These are phyloP conservation scores for Alectoris magna DNA, from an alignment of 2,797 vertebrate species.

Conservation along the genomic window DNA sequence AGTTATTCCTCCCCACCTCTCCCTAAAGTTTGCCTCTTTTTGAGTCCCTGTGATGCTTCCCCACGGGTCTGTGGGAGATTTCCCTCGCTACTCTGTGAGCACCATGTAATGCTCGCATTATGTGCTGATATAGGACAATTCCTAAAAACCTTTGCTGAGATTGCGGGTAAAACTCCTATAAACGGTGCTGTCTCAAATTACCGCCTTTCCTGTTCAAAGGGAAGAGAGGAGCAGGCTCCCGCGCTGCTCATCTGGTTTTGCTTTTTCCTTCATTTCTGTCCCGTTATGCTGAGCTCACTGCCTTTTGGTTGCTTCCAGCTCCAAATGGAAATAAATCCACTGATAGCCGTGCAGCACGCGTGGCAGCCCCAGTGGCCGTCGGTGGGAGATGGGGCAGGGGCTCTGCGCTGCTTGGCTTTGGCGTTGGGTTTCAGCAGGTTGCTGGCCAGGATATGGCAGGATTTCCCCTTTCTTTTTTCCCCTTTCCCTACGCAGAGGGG, in stretches of 20 bases:
- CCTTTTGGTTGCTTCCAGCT: conserved; percentile 22
- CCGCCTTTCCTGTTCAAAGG: conserved; percentile 10
- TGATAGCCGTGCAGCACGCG: not conserved
- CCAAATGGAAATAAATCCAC: conserved; percentile 28
- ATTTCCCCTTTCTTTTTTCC: not conserved
- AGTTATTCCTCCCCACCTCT: not conserved
- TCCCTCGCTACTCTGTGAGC: not conserved
- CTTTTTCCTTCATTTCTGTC: conserved; percentile 43
- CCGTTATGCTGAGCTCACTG: not conserved
- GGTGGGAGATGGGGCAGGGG: not conserved
- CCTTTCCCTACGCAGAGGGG: not conserved
- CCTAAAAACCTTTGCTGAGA: conserved; percentile 14
- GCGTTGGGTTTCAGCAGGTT: not conserved
- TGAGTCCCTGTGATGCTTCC: not conserved
- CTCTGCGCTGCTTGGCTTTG: not conserved
- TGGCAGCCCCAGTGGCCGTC: not conserved
- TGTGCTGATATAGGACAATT: not conserved
- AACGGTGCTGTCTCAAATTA: conserved; percentile 4
- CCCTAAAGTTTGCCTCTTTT: not conserved
- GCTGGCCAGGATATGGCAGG: not conserved
- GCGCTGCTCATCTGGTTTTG: conserved; percentile 34
- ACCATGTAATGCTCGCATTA: not conserved
- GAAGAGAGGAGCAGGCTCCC: not conserved
- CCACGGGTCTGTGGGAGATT: not conserved
- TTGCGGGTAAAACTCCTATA: not conserved